Percentiles rank a stretch among this genome's conserved stretches.
Conservation (phyloP, 1,140 invertebrate genomes). For the Pseudomyrmex cubaensis region DNA sequence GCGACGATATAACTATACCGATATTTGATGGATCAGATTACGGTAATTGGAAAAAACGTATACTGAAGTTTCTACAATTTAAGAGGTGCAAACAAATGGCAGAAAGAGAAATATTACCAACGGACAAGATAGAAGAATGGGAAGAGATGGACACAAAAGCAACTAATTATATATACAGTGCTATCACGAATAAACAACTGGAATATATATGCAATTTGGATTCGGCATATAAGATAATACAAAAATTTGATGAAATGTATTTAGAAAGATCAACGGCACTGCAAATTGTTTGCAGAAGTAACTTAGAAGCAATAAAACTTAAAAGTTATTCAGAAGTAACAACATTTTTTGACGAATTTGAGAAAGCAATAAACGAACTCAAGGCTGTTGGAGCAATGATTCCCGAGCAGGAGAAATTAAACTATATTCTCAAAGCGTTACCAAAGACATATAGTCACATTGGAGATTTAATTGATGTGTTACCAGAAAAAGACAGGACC, state of each 20-base stretch:
- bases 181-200: constrained; percentile 61
- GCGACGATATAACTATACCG: not conserved
- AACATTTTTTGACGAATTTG: constrained; percentile 79
- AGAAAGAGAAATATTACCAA: not conserved
- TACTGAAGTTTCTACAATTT: constrained; percentile 5
- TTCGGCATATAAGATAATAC: constrained; percentile 35
- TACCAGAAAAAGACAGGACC: constrained; percentile 15
- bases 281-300: constrained; percentile 64
- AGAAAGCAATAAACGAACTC: constrained; percentile 77
- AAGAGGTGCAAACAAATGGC: constrained; percentile 30
- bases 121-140: not conserved
- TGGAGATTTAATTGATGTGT: constrained; percentile 47
- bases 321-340: constrained; percentile 70
- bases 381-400: constrained; percentile 76
- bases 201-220: constrained; percentile 47
- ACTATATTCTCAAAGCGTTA: constrained; percentile 66
- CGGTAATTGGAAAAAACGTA: constrained; percentile 38
- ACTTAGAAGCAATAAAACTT: constrained; percentile 61
- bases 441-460: constrained; percentile 29
- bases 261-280: constrained; percentile 62
- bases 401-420: constrained; percentile 77
- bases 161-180: constrained; percentile 60
- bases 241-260: constrained; percentile 58
- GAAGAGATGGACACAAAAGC: constrained; percentile 57
- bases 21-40: constrained; percentile 46